phyloP scores from a whole-genome alignment of 2,113 vertebrate genomes.

The Notechis scutatus region DNA sequence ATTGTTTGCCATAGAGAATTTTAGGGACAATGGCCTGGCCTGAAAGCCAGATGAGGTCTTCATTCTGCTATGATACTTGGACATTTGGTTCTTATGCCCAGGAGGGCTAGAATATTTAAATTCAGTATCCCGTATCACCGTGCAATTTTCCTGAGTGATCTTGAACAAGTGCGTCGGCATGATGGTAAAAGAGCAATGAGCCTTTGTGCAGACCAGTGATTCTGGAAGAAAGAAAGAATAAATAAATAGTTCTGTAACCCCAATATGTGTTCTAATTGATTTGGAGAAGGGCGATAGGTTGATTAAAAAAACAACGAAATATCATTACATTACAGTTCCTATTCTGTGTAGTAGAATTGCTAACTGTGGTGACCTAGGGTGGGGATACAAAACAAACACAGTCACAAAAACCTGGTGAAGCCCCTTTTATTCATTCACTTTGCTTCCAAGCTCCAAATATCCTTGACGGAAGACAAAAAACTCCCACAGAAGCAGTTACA shows the following conservation, averaged over 20 bases:
- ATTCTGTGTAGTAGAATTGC: background rate
- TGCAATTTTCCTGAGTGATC: background rate
- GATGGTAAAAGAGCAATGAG: background rate
- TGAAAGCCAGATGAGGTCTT: constrained; percentile 22
- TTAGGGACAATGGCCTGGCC: constrained; percentile 29
- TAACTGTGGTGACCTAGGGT: no score
- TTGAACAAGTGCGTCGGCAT: background rate
- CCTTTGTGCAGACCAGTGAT: background rate
- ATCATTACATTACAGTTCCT: background rate
- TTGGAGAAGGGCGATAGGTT: background rate
- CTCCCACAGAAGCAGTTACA: no score
- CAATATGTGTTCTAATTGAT: background rate
- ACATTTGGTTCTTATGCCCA: background rate
- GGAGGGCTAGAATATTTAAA: background rate
- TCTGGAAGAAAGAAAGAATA: background rate
- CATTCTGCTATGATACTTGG: background rate
- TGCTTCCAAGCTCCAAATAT: no score
- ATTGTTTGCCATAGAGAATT: constrained; percentile 41
- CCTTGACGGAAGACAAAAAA: no score
- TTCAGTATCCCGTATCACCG: background rate
- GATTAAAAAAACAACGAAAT: background rate
- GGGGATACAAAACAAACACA: no score
- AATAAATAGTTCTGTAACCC: background rate
- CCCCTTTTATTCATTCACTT: no score
- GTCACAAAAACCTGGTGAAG: no score